Percentiles rank a stretch among this genome's conserved stretches.
Evolutionary conservation across 2,888 invertebrate genomes (phyloP).

Genomic region (Matsumyia berberina): DNA sequence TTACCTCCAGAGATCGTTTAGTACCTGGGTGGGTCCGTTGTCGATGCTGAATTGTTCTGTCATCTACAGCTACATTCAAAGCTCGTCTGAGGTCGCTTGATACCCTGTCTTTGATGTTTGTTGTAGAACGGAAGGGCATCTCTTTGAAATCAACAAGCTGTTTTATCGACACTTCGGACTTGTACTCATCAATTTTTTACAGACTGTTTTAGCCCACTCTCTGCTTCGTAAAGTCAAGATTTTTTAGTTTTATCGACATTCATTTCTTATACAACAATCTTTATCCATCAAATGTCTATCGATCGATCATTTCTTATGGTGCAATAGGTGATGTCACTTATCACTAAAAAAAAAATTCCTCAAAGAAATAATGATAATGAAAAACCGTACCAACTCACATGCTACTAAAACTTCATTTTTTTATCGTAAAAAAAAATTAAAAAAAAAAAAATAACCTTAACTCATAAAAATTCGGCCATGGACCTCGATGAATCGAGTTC

Average conservation of each 20-base stretch:
- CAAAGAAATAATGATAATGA: background rate
- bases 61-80: too few species aligned
- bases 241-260: background rate
- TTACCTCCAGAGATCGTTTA: too few species aligned
- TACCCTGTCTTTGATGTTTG: too few species aligned
- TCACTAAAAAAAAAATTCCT: background rate
- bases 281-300: constrained; percentile 5
- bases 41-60: too few species aligned
- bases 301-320: constrained; percentile 12
- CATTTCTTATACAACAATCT: too few species aligned
- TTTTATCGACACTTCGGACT: too few species aligned
- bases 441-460: constrained; percentile 3
- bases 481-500: constrained; percentile 32
- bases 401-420: constrained; percentile 17
- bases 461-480: constrained; percentile 43
- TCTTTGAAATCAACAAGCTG: too few species aligned
- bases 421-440: constrained; percentile 8
- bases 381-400: background rate
- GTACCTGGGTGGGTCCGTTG: too few species aligned
- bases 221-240: constrained; percentile 7
- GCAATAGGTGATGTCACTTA: constrained; percentile 27
- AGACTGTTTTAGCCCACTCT: too few species aligned
- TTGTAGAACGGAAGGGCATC: too few species aligned
- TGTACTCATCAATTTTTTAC: too few species aligned
- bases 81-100: too few species aligned